Evolutionary conservation across 2,888 invertebrate genomes (phyloP), one percentile per base, ranked within the genome.

Genomic region (Pyrgus malvae): DNA sequence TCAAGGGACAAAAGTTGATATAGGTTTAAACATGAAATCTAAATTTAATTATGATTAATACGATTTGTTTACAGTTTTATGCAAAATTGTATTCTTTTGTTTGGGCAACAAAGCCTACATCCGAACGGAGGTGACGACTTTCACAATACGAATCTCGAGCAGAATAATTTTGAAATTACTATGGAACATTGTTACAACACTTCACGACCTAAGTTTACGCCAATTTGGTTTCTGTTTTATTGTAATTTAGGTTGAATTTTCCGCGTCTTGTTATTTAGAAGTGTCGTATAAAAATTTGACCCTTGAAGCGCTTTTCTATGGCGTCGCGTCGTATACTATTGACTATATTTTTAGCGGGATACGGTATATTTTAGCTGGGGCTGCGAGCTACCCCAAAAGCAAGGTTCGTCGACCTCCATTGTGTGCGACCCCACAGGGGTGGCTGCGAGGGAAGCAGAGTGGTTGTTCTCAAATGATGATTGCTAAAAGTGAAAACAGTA

Each of bases 321-420:
- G 7, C 23, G 16, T 25, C 1, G 12, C n/a, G 14, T n/a, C n/a
- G n/a, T 17, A 16, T 35, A 5, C 9, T 19, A 31, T 19, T 19
- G 17, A 17, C 33, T 14, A 42, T 25, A 42, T 25, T 37, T 33
- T 33, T 25, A 3, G 12, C 3, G 19, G 6, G 1, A 9, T 17
- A 44, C 19, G 27, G 37, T 19, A n/a, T 1, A 7, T 17, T 35
- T 17, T 17, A 2, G 44, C 1, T 37, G 3, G 44, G 9, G 5
- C 17, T n/a, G 8, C 6, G 3, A 9, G 14, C 37, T 37, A 29
- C 44, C 51, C 51, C 51, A 44, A 51, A 51, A 51, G 31, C 23
- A 37, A 21, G 51, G 51, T 44, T 51, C 51, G 51, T 44, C 44
- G 51, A 51, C 51, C 51, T 51, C 51, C 27, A 51, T 51, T 51